Evolutionary conservation across 2,797 vertebrate genomes (phyloP), one percentile per base, ranked within the genome.

Genomic region (Aplochiton taeniatus): DNA sequence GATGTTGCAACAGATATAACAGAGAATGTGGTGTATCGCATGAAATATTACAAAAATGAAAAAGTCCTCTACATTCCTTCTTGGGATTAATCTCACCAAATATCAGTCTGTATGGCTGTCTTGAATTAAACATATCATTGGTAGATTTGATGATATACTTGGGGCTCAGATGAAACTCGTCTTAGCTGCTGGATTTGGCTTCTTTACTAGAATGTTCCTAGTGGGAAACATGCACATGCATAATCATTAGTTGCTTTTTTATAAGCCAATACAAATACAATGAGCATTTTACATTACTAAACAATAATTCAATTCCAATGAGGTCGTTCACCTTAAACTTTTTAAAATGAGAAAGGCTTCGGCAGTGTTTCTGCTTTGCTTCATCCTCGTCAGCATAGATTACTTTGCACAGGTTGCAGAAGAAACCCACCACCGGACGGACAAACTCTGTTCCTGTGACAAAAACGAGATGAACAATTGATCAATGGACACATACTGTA

Each of bases 301-400:
- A 31, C 31, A 31, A 31, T 31, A 31, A 31, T 31, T 31, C 31
- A 31, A 31, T 31, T 31, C 31, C 2, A 31, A 31, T 31, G 2
- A 31, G 31, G 31, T 6, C 6, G 31, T 56, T 80, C 70, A 83
- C 86, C 80, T 83, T 81, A 16, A 84, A 58, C 66, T 88, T 92
- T 68, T 80, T 77, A 79, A 85, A 86, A 76, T 93, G 92, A 0
- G 55, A 6, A 8, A n/a, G 18, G 61, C 78, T 91, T 76, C 87
- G 85, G 77, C 92, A 93, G 79, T 93, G 92, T 43, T 78, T 19
- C 13, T 74, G 41, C 60, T 90, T 93, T 18, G 91, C 92, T 62
- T 90, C 87, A 0, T 90, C 89, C 73, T 93, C 91, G 0, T 80
- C 87, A 0, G 74, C 73, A 61, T 88, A 93, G 76, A 93, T 91